Conservation (phyloP, 2,797 vertebrate genomes). For the Notamacropus eugenii region DNA sequence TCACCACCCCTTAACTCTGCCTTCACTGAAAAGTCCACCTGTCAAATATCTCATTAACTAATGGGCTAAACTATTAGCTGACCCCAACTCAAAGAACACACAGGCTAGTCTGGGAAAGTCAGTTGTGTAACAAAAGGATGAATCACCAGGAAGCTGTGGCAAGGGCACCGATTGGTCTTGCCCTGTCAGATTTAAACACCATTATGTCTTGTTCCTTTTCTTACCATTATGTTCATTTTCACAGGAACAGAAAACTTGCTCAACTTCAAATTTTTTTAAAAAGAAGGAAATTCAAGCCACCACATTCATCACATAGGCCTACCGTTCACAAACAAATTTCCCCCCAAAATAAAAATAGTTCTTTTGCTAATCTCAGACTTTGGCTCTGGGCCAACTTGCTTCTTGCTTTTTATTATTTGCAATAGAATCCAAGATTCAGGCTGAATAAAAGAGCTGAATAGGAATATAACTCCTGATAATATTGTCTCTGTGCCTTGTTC, state of each 20-base stretch:
- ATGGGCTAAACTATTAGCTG: not conserved
- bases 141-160: not conserved
- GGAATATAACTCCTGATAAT: conserved; percentile 80
- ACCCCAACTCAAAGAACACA: not conserved
- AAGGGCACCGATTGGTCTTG: not conserved
- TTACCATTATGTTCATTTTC: conserved; percentile 36
- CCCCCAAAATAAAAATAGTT: conserved; percentile 66
- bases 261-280: not conserved
- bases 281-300: conserved; percentile 24
- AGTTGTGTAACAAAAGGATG: not conserved
- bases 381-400: conserved; percentile 67
- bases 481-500: conserved; percentile 72
- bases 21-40: not conserved
- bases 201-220: not conserved
- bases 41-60: not conserved
- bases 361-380: conserved; percentile 72
- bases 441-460: conserved; percentile 81
- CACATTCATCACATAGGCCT: conserved; percentile 44
- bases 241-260: conserved; percentile 12
- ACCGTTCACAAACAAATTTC: conserved; percentile 57
- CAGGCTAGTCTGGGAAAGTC: not conserved
- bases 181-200: conserved; percentile 7
- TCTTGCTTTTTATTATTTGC: conserved; percentile 81
- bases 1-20: not conserved
- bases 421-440: conserved; percentile 77